Base-by-base conservation (phyloP, 2,797 vertebrate species). In the Euphonia xanthogaster region DNA sequence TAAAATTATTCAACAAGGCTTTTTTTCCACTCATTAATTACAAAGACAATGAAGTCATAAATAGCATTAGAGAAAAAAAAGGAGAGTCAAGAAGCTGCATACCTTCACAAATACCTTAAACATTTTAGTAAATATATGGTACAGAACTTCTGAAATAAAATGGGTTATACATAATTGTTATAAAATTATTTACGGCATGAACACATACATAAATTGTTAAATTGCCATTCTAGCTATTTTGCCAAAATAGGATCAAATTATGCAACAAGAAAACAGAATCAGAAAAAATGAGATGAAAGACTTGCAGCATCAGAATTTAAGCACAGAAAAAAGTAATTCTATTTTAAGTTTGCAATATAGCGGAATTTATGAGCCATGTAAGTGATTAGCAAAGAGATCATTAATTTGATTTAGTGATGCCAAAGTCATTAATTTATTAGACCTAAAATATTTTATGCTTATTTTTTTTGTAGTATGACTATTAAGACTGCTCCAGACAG, bases 401-500 rank as follows among this genome's bases (percentile, higher is more conserved):
- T 96, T 91, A 79, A 79, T 93, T 85, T 95, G 78, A 96, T 89
- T 87, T 86, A 96, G 80, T 76, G 88, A 90, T 85, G 84, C 39
- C 82, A 68, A 78, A 80, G 90, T 93, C 37, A 30, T 83, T 90
- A 77, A 85, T 95, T 91, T 93, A 71, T 96, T 73, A 95, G 76
- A 87, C 83, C 72, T 87, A 74, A 94, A 77, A 68, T 75, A 93
- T 72, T 66, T 95, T 53, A 87, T 73, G 91, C 84, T 87, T 96
- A 54, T 70, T 93, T 93, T 85, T 85, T 87, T 79, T 68, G 89
- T 83, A 94, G 65, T 85, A 86, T n/a, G 50, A 70, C 65, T 92
- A 95, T 75, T 89, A 81, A 77, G 81, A 96, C 82, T 97, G 77
- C 85, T 97, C 83, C 93, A 97, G 88, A 97, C 80, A 96, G 86